Evolutionary conservation across 2,113 vertebrate genomes (phyloP).

Genomic region (Otocyon megalotis): DNA sequence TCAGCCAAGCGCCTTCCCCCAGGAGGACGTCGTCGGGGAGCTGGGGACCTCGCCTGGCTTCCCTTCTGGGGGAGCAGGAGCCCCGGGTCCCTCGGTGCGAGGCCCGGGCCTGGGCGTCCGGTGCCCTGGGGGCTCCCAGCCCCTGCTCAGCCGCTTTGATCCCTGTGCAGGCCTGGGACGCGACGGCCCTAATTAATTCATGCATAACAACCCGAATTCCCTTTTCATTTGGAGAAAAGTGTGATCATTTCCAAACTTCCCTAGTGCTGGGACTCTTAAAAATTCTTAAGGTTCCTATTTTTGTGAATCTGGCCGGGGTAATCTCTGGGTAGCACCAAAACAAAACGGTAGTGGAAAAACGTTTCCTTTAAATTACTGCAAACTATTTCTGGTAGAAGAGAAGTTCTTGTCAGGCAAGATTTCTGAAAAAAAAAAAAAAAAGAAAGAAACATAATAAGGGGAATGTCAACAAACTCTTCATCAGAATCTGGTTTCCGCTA

Average conservation of each 20-base stretch:
- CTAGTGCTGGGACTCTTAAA: conserved; percentile 63
- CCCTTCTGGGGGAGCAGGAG: too few species aligned
- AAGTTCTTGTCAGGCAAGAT: conserved; percentile 7
- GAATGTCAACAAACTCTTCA: conserved; percentile 19
- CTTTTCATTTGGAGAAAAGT: conserved; percentile 70
- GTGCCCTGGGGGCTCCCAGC: not conserved
- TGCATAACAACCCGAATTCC: conserved; percentile 73
- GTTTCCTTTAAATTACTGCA: conserved; percentile 56
- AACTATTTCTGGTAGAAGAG: conserved; percentile 41
- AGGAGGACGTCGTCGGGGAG: too few species aligned
- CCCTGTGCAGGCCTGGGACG: conserved; percentile 76
- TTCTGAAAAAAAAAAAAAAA: not conserved
- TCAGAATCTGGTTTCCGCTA: conserved; percentile 3
- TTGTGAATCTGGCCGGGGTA: conserved; percentile 47
- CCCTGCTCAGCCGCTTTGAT: conserved; percentile 76
- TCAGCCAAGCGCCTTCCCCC: too few species aligned
- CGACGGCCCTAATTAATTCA: conserved; percentile 79
- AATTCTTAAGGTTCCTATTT: not conserved
- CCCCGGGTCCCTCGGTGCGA: too few species aligned
- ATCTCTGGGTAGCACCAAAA: conserved; percentile 30
- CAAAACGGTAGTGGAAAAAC: conserved; percentile 61
- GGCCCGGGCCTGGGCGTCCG: too few species aligned
- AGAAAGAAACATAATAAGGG: not conserved
- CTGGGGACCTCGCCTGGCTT: too few species aligned
- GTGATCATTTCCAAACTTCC: conserved; percentile 62